These are phyloP conservation scores for Actias luna DNA, from an alignment of 2,888 invertebrate species.

Conservation along the genomic window DNA sequence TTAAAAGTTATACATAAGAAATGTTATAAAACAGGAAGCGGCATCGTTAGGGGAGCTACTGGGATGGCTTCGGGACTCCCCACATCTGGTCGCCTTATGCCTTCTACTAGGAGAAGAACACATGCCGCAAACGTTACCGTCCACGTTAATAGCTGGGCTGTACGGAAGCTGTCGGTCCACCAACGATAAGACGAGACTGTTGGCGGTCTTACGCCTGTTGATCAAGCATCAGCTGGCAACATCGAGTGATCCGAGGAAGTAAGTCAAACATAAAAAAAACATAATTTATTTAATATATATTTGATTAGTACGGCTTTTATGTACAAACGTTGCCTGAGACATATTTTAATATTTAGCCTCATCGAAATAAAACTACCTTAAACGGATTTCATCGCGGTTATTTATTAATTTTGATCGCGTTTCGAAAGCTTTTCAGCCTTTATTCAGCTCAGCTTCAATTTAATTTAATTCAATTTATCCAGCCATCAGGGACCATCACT, in stretches of 20 bases:
- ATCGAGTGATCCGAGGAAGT: conserved; percentile 71
- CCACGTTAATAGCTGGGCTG: conserved; percentile 63
- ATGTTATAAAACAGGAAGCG: conserved; percentile 54
- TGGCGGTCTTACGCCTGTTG: conserved; percentile 65
- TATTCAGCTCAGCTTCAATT: too few relatives aligned
- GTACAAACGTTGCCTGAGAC: too few relatives aligned
- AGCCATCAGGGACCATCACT: too few relatives aligned
- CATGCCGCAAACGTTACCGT: conserved; percentile 61
- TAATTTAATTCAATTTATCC: too few relatives aligned
- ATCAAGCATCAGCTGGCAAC: conserved; percentile 71
- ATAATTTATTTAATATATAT: background rate
- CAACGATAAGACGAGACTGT: conserved; percentile 57
- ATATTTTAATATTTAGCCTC: too few relatives aligned
- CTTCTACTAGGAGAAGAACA: conserved; percentile 72
- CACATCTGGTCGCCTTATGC: conserved; percentile 70
- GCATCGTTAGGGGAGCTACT: conserved; percentile 68
- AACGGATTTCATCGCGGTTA: too few relatives aligned
- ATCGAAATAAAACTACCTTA: too few relatives aligned
- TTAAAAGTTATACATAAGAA: background rate
- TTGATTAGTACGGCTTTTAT: too few relatives aligned
- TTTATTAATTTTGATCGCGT: too few relatives aligned
- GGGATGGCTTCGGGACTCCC: conserved; percentile 74
- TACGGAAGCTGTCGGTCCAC: conserved; percentile 68
- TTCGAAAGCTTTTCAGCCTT: too few relatives aligned
- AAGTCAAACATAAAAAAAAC: conserved; percentile 33